Base-by-base conservation (phyloP, 2,113 vertebrate genomes). In the Holacanthus passer region DNA sequence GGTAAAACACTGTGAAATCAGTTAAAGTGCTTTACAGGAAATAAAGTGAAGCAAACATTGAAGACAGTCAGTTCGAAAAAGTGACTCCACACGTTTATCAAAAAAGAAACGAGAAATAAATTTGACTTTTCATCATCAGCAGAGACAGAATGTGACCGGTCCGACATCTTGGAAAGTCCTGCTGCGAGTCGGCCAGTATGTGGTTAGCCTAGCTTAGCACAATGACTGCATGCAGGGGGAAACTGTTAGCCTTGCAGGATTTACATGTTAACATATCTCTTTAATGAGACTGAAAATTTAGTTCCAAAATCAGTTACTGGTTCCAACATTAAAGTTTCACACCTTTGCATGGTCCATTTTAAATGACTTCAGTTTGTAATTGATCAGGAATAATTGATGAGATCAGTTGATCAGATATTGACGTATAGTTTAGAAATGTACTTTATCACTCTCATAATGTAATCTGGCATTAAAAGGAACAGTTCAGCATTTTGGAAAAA, bases 21-120 rank as follows among this genome's bases (percentile, higher is more conserved):
- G 50, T 56, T 50, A 82, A 82, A 72, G 73, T 72, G 59, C 73
- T 63, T 55, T 9, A 71, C 11, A 77, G 48, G 31, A 37, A 74
- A 74, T 20, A 11, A 32, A 59, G 50, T 4, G 20, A 67, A 31
- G 39, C 39, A 41, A 10, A 41, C 1, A 10, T 10, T 7, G 4
- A 1, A 5, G 35, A 37, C 35, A 37, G 39, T 12, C 17, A 0
- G 47, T 50, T 27, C 11, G 27, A 7, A 73, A 32, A 35, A 31
- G n/a, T 16, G 35, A 31, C 24, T 41, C 59, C 59, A 22, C 2
- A 11, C 17, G 35, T 43, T 76, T 48, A 68, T 67, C 19, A 5
- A 50, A 20, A 66, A 17, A 37, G 0, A 43, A 32, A 52, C 0
- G 5, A 53, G 7, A 45, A 56, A 60, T 20, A 16, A 12, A 2